Percentiles rank a stretch among this genome's conserved stretches.
Evolutionary conservation across 2,113 vertebrate species (phyloP).

Genomic region (Chloroceryle aenea): DNA sequence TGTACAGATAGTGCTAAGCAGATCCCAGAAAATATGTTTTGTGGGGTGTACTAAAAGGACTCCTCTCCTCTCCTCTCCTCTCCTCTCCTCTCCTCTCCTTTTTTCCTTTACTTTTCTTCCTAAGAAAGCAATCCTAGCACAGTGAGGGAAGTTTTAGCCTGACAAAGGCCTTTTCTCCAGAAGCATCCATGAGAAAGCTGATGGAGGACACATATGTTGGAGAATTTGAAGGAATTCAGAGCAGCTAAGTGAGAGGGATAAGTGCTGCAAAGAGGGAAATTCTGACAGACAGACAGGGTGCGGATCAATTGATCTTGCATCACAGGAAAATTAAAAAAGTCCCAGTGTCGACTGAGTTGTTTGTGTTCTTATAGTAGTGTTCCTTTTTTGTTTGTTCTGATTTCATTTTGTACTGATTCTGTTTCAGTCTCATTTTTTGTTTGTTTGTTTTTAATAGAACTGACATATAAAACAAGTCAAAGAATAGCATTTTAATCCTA

Average conservation of each 20-base stretch:
- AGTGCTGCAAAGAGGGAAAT: neutral
- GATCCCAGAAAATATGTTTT: slow-evolving; percentile 1
- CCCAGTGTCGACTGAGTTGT: neutral
- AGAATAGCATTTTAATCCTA: neutral
- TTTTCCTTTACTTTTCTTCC: neutral
- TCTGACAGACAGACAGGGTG: neutral
- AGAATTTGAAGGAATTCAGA: neutral
- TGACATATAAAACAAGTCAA: neutral
- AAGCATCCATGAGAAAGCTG: neutral
- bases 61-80: neutral
- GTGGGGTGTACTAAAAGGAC: neutral
- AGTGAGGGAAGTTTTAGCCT: neutral
- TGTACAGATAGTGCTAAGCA: neutral
- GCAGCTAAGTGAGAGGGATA: neutral
- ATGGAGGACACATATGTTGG: neutral
- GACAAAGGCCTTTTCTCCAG: neutral
- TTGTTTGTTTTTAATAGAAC: neutral
- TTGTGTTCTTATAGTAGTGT: neutral
- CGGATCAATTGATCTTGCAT: neutral
- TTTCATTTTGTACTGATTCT: neutral
- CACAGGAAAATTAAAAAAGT: neutral
- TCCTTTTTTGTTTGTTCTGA: neutral
- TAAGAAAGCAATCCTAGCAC: neutral
- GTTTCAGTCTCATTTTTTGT: neutral
- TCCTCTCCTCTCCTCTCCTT: too few relatives aligned